Percentiles rank a stretch among this genome's conserved stretches.
phyloP scores from a whole-genome alignment of 2,113 vertebrate genomes.

The Odontophorus gujanensis region DNA sequence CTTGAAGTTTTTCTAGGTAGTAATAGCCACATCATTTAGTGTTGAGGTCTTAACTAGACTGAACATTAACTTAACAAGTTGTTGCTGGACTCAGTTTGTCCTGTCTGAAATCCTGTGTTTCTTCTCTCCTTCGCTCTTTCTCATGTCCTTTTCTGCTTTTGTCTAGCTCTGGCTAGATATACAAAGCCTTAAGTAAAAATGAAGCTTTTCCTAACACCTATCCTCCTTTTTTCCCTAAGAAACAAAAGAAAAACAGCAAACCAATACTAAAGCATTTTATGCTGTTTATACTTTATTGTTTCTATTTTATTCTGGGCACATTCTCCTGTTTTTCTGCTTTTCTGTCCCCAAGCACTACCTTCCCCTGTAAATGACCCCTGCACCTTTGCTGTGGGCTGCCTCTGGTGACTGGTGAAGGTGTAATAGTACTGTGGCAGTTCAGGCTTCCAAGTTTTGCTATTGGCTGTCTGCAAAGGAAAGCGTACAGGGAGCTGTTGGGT shows the following conservation, averaged over 20 bases:
- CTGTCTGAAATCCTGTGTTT: neutral
- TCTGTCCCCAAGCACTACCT: neutral
- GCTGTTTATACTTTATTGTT: neutral
- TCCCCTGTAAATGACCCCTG: neutral
- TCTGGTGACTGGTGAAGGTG: neutral
- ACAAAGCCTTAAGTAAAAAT: neutral
- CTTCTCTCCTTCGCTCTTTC: neutral
- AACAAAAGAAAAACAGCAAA: neutral
- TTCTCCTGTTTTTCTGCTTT: neutral
- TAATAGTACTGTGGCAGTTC: neutral
- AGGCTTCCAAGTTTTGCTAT: neutral
- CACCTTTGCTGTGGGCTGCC: accelerated
- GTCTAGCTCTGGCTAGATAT: neutral
- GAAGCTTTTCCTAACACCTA: neutral
- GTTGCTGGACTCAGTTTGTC: neutral
- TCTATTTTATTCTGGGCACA: neutral
- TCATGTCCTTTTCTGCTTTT: neutral
- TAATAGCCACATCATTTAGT: neutral
- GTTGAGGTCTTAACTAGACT: neutral
- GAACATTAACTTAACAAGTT: neutral
- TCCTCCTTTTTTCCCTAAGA: neutral
- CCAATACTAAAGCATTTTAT: neutral
- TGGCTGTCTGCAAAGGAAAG: neutral
- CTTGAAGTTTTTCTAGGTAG: neutral
- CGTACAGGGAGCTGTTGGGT: accelerated